Conservation (phyloP, 2,113 vertebrate species). For the Eubucco bourcierii region DNA sequence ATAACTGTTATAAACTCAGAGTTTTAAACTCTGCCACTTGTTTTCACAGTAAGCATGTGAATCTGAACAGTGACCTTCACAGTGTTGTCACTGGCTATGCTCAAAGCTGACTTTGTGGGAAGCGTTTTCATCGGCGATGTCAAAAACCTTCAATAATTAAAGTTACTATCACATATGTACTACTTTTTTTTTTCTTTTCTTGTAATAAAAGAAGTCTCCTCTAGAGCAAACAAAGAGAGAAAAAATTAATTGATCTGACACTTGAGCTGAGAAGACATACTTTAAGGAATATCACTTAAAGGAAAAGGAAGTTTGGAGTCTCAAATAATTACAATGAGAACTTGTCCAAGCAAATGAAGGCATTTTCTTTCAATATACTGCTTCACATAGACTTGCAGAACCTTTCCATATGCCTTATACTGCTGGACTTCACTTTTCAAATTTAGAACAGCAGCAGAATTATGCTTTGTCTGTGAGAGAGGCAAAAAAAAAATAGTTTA, state of each 20-base stretch:
- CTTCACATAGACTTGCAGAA: neutral
- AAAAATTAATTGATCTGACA: slow-evolving; percentile 74
- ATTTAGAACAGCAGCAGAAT: neutral
- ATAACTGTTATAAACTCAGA: neutral
- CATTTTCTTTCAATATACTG: neutral
- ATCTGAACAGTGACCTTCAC: slow-evolving; percentile 66
- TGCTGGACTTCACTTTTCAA: neutral
- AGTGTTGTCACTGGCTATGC: slow-evolving; percentile 26
- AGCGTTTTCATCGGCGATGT: slow-evolving; percentile 45
- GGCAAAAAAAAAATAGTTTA: neutral
- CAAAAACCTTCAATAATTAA: slow-evolving; percentile 75
- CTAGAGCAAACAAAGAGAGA: slow-evolving; percentile 71
- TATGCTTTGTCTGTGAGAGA: neutral
- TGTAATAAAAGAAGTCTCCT: slow-evolving; percentile 71
- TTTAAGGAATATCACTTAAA: slow-evolving; percentile 60
- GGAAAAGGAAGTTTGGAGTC: slow-evolving; percentile 41
- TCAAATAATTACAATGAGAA: slow-evolving; percentile 55
- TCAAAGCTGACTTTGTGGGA: slow-evolving; percentile 59
- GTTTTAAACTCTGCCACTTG: neutral
- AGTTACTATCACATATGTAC: slow-evolving; percentile 54
- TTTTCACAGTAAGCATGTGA: slow-evolving; percentile 30
- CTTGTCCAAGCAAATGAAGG: slow-evolving; percentile 17
- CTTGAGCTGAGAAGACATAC: slow-evolving; percentile 64
- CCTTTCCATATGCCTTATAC: neutral
- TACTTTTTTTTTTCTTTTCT: slow-evolving; percentile 34